These are phyloP conservation scores for Oligia fasciuncula DNA, from an alignment of 2,888 invertebrate genomes.

Conservation along the genomic window DNA sequence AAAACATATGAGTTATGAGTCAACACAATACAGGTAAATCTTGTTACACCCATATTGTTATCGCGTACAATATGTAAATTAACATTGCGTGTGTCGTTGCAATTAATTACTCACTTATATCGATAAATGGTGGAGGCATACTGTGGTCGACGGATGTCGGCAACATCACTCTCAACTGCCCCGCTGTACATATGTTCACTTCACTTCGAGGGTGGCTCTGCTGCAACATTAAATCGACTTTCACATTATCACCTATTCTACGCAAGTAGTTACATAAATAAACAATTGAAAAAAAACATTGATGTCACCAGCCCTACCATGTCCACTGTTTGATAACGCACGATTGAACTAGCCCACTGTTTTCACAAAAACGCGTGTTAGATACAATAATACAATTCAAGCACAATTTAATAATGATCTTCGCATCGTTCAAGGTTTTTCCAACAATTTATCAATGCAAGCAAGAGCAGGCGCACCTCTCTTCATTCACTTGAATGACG, in stretches of 20 bases:
- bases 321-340: conserved; percentile 47
- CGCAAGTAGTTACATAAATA: conserved; percentile 83
- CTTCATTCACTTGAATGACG: conserved; percentile 64
- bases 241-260: conserved; percentile 74
- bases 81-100: conserved; percentile 35
- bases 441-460: conserved; percentile 69
- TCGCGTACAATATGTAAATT: conserved; percentile 45
- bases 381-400: conserved; percentile 64
- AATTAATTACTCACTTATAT: conserved; percentile 79
- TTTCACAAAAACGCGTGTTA: conserved; percentile 51
- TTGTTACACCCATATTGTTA: conserved; percentile 56
- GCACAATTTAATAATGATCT: conserved; percentile 68
- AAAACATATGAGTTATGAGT: conserved; percentile 39
- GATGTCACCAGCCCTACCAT: conserved; percentile 74
- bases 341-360: conserved; percentile 56
- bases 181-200: conserved; percentile 76
- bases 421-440: conserved; percentile 78
- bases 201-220: conserved; percentile 83
- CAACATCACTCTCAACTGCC: conserved; percentile 84
- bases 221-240: conserved; percentile 79
- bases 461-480: conserved; percentile 70
- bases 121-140: conserved; percentile 83
- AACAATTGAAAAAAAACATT: conserved; percentile 78
- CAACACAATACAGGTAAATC: conserved; percentile 42
- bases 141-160: conserved; percentile 78